Base-by-base conservation (phyloP, 2,888 invertebrate genomes). In the Polyploca ridens region DNA sequence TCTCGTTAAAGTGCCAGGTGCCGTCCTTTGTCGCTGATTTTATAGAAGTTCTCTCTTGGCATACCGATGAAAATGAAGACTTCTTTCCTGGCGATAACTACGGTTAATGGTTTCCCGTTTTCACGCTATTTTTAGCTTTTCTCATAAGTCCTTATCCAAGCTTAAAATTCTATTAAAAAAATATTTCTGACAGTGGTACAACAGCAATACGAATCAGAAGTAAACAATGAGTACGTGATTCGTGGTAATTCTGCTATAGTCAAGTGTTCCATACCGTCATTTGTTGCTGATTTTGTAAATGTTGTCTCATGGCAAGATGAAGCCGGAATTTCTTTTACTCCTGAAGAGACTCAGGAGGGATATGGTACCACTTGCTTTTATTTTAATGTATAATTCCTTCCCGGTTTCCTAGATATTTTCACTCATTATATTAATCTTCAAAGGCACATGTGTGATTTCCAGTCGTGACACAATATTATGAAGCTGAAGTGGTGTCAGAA, bases 391-490 rank as follows among this genome's bases (percentile, higher is more conserved):
- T 63, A 59, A 33, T 58, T 61, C 27, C 58, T 62, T 49, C 65
- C 64, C 46, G 64, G 65, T 64, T 59, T 64, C 66, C 65, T 63
- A 62, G 63, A 62, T 69, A 73, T 70, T 69, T 65, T 68, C 60
- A 64, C 63, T 69, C 66, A 71, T 63, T 60, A 63, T 27, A 60
- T 62, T 62, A 62, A 49, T 41, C 63, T 67, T 66, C 74, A 63
- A 58, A 33, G 41, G 44, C 59, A 35, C 69, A 62, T 66, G 65
- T 68, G 63, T 68, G 58, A 70, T 71, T 85, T 95, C 83, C 95
- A 98, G 98, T 98, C 87, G 98, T 98, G 67, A 97, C 97, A 84
- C 98, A 98, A 91, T 97, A 96, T 88, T 98, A 97, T 89, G 97
- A 98, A 90, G 97, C 97, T 58, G 98, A 98, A 92, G 97, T 97